Conservation (phyloP, 2,113 vertebrate species). For the Urocitellus parryii region DNA sequence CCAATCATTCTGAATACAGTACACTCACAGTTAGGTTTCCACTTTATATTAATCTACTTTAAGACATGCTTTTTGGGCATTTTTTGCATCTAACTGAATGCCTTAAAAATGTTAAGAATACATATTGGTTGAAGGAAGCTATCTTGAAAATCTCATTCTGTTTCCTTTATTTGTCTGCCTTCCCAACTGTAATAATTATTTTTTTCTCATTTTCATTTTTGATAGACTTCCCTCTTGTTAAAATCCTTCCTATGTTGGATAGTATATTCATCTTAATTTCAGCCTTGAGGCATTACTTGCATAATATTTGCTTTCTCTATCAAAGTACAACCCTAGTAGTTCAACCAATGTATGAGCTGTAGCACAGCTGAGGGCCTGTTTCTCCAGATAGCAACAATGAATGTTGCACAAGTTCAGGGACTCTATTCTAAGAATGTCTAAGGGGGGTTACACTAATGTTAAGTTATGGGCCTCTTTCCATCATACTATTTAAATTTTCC, state of each 20-base stretch:
- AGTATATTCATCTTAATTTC: neutral
- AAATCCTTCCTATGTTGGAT: neutral
- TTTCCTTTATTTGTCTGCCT: neutral
- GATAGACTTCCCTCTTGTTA: neutral
- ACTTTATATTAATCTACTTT: neutral
- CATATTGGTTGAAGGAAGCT: neutral
- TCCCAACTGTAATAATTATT: neutral
- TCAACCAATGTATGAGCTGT: neutral
- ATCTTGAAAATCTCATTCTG: slow-evolving; percentile 8
- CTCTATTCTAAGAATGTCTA: neutral
- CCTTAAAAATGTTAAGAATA: neutral
- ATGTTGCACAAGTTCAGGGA: neutral
- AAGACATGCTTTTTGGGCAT: neutral
- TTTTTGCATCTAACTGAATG: neutral
- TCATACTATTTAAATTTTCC: neutral
- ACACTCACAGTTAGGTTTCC: slow-evolving; percentile 5
- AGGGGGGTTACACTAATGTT: neutral
- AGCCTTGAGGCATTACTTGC: neutral
- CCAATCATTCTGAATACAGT: neutral
- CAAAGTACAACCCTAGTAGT: neutral
- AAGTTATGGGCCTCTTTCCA: neutral
- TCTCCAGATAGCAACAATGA: neutral
- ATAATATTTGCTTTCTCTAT: neutral
- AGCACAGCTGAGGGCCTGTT: fast-evolving
- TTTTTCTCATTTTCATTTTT: no score